Evolutionary conservation across 2,888 invertebrate genomes (phyloP).

Genomic region (Phoenoteleia sp.): DNA sequence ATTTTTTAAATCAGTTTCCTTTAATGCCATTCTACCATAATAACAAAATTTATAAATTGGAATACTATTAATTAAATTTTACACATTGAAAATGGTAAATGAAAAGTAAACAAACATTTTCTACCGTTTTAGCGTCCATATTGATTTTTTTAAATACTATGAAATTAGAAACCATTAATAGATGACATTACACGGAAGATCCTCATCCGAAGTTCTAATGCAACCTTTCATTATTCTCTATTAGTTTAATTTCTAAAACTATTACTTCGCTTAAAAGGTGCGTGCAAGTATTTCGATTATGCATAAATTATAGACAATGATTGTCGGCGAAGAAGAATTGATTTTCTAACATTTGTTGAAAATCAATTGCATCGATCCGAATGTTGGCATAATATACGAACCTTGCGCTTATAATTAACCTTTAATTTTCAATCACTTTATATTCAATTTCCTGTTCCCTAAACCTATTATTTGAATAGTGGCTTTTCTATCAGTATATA

Average conservation of each 20-base stretch:
- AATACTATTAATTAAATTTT: no score
- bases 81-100: no score
- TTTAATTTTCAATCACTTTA: conserved; percentile 50
- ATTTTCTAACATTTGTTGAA: conserved; percentile 20
- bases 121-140: no score
- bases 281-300: conserved; percentile 27
- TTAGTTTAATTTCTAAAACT: not conserved
- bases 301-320: conserved; percentile 20
- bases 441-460: conserved; percentile 47
- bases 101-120: no score
- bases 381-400: conserved; percentile 7
- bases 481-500: conserved; percentile 37
- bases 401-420: conserved; percentile 23
- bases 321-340: not conserved
- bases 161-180: no score
- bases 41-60: no score
- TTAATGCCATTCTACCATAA: no score
- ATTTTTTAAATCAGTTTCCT: no score
- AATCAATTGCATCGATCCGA: conserved; percentile 23
- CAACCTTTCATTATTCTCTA: not conserved
- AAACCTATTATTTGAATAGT: conserved; percentile 51
- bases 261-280: not conserved
- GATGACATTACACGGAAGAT: no score
- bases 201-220: no score
- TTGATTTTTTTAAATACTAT: no score